phyloP scores from a whole-genome alignment of 2,797 vertebrate genomes.

The Chaetophractus vellerosus region DNA sequence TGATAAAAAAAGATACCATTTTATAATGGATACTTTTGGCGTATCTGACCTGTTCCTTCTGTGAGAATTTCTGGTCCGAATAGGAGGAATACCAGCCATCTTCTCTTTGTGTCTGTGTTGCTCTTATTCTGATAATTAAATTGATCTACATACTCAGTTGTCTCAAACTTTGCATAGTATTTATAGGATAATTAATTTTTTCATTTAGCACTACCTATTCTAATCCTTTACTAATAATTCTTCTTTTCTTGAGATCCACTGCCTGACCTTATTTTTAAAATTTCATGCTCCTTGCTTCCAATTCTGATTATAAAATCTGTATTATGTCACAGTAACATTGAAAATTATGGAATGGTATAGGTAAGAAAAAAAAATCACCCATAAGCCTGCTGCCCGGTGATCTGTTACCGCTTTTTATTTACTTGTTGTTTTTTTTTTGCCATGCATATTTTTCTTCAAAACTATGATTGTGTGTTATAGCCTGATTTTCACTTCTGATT shows the following conservation, averaged over 20 bases:
- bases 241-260: not conserved
- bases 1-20: not conserved
- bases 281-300: not conserved
- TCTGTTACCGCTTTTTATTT: slow-evolving; percentile 54
- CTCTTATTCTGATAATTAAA: not conserved
- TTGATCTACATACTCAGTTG: not conserved
- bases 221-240: not conserved
- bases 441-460: slow-evolving; percentile 24
- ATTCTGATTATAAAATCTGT: slow-evolving; percentile 9
- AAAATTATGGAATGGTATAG: slow-evolving; percentile 1
- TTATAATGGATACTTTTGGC: not conserved
- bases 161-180: not conserved
- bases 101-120: not conserved
- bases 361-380: not conserved
- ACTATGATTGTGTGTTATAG: not conserved
- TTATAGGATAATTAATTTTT: not conserved
- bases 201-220: not conserved
- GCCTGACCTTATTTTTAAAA: slow-evolving; percentile 17
- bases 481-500: slow-evolving; percentile 48
- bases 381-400: not conserved
- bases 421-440: not conserved
- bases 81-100: not conserved
- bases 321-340: not conserved
- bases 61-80: not conserved
- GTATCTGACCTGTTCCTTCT: not conserved